These are phyloP conservation scores for Hydrolagus colliei DNA, from an alignment of 2,797 vertebrate genomes.

Conservation along the genomic window DNA sequence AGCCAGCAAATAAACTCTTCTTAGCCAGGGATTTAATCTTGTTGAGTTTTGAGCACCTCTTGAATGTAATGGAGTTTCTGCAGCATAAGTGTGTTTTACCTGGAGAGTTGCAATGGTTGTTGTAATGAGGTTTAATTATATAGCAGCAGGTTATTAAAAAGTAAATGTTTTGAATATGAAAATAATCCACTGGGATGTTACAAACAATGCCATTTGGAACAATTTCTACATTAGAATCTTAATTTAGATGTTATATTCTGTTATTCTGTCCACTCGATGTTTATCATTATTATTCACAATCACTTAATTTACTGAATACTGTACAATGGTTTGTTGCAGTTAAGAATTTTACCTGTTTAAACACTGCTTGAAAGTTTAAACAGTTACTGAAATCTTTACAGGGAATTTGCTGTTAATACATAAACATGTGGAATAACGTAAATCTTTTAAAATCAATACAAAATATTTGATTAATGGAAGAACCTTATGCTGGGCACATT, in stretches of 20 bases:
- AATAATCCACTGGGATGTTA: background rate
- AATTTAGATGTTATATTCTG: background rate
- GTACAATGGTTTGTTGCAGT: background rate
- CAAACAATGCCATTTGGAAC: background rate
- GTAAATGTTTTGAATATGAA: background rate
- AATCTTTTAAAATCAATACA: slow-evolving; percentile 4
- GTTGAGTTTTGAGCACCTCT: background rate
- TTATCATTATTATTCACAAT: too few relatives aligned
- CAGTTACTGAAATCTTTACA: too few relatives aligned
- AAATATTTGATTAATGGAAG: background rate
- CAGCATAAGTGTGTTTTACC: background rate
- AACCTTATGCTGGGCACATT: background rate
- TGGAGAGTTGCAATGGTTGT: background rate
- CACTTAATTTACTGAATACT: background rate
- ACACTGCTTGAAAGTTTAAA: background rate
- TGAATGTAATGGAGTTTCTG: background rate
- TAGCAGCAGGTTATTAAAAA: background rate
- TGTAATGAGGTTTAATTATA: background rate
- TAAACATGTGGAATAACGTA: background rate
- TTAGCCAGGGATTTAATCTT: background rate
- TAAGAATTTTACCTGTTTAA: background rate
- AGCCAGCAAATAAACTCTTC: background rate
- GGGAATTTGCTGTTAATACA: too few relatives aligned
- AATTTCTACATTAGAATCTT: background rate
- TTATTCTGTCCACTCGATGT: background rate